phyloP scores from a whole-genome alignment of 2,797 vertebrate species.

The Dromococcyx pavoninus region DNA sequence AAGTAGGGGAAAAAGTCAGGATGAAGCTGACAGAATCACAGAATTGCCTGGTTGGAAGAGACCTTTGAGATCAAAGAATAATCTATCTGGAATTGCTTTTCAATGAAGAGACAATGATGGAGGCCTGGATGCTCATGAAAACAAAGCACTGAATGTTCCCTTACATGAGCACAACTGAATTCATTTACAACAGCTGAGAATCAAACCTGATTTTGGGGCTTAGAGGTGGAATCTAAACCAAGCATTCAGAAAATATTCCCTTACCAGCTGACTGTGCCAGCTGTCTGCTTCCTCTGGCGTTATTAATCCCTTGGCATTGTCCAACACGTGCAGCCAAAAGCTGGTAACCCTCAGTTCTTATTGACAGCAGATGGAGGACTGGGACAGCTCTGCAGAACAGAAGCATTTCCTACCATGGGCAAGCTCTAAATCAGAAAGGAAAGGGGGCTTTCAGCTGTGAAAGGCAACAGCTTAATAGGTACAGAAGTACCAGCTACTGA shows the following conservation, averaged over 20 bases:
- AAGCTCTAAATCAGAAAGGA: background rate
- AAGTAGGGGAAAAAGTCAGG: background rate
- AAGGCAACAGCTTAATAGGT: background rate
- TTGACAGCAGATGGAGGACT: background rate
- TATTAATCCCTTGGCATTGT: background rate
- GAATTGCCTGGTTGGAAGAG: accelerated
- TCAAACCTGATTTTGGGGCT: background rate
- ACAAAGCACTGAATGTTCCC: background rate
- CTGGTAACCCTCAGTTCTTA: background rate
- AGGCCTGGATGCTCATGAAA: background rate
- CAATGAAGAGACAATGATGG: background rate
- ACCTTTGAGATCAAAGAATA: too few species aligned
- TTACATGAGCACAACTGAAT: too few species aligned
- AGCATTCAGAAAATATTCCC: background rate
- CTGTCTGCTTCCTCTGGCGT: background rate
- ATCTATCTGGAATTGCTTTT: background rate
- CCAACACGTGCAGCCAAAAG: background rate
- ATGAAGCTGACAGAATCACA: too few species aligned
- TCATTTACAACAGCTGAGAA: background rate
- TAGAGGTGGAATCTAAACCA: background rate
- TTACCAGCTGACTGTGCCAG: background rate
- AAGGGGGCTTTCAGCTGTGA: background rate
- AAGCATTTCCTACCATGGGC: background rate
- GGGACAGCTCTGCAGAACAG: background rate
- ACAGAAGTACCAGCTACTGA: background rate